Evolutionary conservation across 2,113 vertebrate genomes (phyloP), one percentile per base, ranked within the genome.

Genomic region (Datnioides undecimradiatus): DNA sequence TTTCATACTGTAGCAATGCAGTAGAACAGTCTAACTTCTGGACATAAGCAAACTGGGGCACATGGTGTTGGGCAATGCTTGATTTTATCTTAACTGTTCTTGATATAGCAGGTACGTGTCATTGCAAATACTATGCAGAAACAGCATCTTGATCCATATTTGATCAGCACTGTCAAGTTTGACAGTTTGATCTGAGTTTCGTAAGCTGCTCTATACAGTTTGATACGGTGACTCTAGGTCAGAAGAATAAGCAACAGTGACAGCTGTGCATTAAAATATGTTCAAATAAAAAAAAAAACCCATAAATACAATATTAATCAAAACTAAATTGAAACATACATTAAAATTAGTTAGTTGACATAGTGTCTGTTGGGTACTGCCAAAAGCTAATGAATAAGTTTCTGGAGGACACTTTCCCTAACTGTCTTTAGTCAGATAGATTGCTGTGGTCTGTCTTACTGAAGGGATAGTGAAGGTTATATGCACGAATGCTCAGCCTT

Each of bases 401-500:
- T 40, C 59, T 3, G 2, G 13, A 48, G 27, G 67, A 59, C 45
- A 60, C 4, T 0, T n/a, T 41, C 71, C 73, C n/a, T 72, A 45
- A 75, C 66, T 58, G 58, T 66, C 63, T 81, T 52, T 41, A 31
- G 73, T 64, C 36, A 34, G 62, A 86, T 79, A 55, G 74, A 85
- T 82, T 60, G 59, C 82, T 14, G 0, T 13, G 49, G 5, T 48
- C 52, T 65, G 33, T 67, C 80, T 82, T 52, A 79, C 36, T 71
- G 58, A 88, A 76, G 46, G 59, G 48, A 88, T 49, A 60, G 71
- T 27, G 41, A 71, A 76, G 63, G 40, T 81, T 70, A 72, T 86
- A 76, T 73, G 76, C 73, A 76, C 79, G 80, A 62, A 84, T 84
- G 86, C 75, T 71, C 71, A 6, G 69, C 40, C 63, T 77, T 70